Percentiles rank a stretch among this genome's conserved stretches.
Conservation (phyloP, 1,140 invertebrate species). For the Procambarus clarkii region DNA sequence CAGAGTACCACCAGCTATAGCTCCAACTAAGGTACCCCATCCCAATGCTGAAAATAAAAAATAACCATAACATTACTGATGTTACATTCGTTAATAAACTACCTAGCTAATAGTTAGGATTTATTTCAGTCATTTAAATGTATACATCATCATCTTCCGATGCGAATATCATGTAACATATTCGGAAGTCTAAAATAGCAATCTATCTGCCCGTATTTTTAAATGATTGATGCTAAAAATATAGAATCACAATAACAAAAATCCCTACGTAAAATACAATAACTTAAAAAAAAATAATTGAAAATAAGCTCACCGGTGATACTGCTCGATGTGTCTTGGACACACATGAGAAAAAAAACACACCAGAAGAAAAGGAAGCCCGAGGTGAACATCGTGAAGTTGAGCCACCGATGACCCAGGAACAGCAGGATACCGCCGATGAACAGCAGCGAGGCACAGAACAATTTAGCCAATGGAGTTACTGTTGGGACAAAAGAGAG, state of each 20-base stretch:
- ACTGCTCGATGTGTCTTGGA: slow-evolving; percentile 70
- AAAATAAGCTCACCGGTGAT: slow-evolving; percentile 63
- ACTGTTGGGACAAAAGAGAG: slow-evolving; percentile 18
- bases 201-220: no score
- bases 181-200: no score
- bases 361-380: slow-evolving; percentile 73
- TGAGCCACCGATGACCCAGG: slow-evolving; percentile 81
- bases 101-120: no score
- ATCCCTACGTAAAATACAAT: no score
- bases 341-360: slow-evolving; percentile 71
- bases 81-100: no score
- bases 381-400: slow-evolving; percentile 79
- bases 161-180: no score
- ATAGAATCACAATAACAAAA: no score
- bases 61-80: background rate
- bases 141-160: no score
- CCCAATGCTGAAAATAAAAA: slow-evolving; percentile 69
- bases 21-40: slow-evolving; percentile 74
- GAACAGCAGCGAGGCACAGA: slow-evolving; percentile 79
- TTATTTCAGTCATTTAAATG: no score
- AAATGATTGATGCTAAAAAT: no score
- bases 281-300: no score
- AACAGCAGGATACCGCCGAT: slow-evolving; percentile 80
- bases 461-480: slow-evolving; percentile 75
- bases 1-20: slow-evolving; percentile 76